Percentiles rank a stretch among this genome's conserved stretches.
Evolutionary conservation across 2,888 invertebrate genomes (phyloP).

Genomic region (Iselma pallidipennis): DNA sequence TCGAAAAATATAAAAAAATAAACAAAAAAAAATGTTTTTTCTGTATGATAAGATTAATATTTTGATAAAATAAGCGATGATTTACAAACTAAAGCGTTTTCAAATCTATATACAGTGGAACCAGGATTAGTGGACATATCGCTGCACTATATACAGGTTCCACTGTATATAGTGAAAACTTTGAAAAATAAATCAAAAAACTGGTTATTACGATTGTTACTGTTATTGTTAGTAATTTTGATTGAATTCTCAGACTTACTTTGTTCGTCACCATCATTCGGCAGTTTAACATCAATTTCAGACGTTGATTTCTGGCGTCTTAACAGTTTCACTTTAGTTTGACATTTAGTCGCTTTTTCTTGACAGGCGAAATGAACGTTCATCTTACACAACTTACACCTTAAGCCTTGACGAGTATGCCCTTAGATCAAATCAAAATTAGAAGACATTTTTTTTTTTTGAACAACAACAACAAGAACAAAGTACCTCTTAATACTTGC

Average conservation of each 20-base stretch:
- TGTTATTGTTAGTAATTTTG: background rate
- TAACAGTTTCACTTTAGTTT: conserved; percentile 81
- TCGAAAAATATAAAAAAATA: background rate
- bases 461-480: no score
- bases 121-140: no score
- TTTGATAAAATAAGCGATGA: no score
- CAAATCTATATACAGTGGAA: no score
- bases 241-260: conserved; percentile 68
- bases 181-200: no score
- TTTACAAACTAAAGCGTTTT: no score
- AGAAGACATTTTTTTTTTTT: no score
- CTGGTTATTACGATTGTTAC: background rate
- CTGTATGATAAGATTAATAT: no score
- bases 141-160: no score
- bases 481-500: conserved; percentile 84
- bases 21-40: no score
- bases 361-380: conserved; percentile 91
- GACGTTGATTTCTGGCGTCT: conserved; percentile 89
- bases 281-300: conserved; percentile 74
- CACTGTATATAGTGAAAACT: no score
- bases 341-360: conserved; percentile 80
- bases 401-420: conserved; percentile 87
- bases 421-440: conserved; percentile 60
- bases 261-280: conserved; percentile 71
- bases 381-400: conserved; percentile 88